Evolutionary conservation across 2,797 vertebrate genomes (phyloP).

Genomic region (Chelmon rostratus): DNA sequence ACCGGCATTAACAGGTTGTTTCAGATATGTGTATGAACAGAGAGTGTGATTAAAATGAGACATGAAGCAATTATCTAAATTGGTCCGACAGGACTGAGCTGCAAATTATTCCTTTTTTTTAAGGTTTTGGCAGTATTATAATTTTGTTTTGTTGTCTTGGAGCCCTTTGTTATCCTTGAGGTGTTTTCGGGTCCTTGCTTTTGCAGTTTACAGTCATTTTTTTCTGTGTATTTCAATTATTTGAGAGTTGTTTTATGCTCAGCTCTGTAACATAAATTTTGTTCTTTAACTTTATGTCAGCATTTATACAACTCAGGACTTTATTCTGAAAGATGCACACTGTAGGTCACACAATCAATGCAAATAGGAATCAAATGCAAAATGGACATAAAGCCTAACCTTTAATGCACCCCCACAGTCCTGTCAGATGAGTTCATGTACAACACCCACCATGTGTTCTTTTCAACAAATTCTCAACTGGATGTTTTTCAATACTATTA

Average conservation of each 20-base stretch:
- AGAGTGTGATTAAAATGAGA: slow-evolving; percentile 35
- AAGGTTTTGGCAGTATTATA: slow-evolving; percentile 4
- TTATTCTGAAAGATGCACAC: neutral
- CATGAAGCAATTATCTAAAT: slow-evolving; percentile 47
- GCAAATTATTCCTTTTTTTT: slow-evolving; percentile 24
- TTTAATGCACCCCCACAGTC: neutral
- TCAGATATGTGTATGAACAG: slow-evolving; percentile 40
- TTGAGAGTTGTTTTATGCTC: neutral
- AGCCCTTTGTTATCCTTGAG: slow-evolving; percentile 13
- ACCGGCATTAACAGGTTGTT: slow-evolving; percentile 39
- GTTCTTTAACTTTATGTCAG: neutral
- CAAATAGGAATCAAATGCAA: neutral
- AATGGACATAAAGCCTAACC: neutral
- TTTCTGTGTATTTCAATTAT: neutral
- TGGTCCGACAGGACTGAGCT: slow-evolving; percentile 28
- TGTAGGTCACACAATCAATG: neutral
- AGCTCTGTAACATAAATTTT: neutral
- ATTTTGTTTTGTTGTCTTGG: slow-evolving; percentile 27
- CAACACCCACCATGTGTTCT: neutral
- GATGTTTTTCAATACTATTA: neutral
- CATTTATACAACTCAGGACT: neutral
- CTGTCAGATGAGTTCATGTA: neutral
- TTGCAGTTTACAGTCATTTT: neutral
- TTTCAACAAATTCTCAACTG: neutral
- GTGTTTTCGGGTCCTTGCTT: slow-evolving; percentile 7